These are phyloP conservation scores for Mimachlamys varia DNA, from an alignment of 2,888 invertebrate species.

Conservation along the genomic window DNA sequence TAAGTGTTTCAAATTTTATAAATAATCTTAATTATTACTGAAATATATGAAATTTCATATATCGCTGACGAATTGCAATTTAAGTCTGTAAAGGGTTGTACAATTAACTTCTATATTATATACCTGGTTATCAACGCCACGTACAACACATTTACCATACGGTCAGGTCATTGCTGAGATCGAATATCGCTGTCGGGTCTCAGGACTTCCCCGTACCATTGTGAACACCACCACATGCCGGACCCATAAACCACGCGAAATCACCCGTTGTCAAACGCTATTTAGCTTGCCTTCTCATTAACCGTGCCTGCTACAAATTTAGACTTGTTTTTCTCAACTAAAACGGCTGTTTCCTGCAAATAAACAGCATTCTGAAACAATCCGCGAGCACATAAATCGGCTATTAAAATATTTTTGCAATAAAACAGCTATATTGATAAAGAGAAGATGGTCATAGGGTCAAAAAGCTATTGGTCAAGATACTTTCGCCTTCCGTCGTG, in stretches of 20 bases:
- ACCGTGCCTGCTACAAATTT: not conserved
- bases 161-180: not conserved
- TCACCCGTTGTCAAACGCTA: conserved; percentile 9
- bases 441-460: conserved; percentile 12
- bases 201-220: not conserved
- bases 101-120: not conserved
- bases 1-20: too few relatives aligned
- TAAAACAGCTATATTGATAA: conserved; percentile 36
- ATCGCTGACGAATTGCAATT: not conserved
- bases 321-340: conserved; percentile 6
- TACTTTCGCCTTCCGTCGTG: not conserved
- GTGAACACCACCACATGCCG: not conserved
- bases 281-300: not conserved
- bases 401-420: conserved; percentile 13
- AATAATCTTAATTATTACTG: too few relatives aligned
- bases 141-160: not conserved
- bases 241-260: not conserved
- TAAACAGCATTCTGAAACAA: conserved; percentile 19
- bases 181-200: not conserved
- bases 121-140: not conserved
- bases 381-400: conserved; percentile 20
- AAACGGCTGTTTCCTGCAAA: not conserved
- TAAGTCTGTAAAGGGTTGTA: not conserved
- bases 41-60: not conserved
- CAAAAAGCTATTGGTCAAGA: not conserved